Conservation (phyloP, 2,797 vertebrate genomes). For the Acipenser ruthenus region DNA sequence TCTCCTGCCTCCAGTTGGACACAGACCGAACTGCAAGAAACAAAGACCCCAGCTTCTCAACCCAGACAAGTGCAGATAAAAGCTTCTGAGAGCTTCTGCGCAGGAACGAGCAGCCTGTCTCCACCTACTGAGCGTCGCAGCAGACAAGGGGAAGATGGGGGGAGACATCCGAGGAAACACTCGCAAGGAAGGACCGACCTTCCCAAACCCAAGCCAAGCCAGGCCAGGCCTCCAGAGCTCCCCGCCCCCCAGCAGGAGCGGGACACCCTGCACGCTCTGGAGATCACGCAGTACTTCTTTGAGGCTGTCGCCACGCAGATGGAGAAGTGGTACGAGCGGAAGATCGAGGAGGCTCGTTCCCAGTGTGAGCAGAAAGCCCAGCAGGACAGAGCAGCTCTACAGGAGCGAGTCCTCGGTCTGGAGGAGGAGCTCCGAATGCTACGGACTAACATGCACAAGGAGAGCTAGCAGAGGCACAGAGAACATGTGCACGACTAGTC, state of each 20-base stretch:
- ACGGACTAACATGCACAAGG: slow-evolving; percentile 67
- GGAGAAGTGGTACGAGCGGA: slow-evolving; percentile 95
- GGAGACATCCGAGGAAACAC: slow-evolving; percentile 51
- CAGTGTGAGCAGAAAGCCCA: slow-evolving; percentile 76
- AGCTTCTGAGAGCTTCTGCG: slow-evolving; percentile 29
- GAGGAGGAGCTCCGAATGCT: slow-evolving; percentile 82
- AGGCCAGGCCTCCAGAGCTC: slow-evolving; percentile 26
- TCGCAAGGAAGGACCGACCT: slow-evolving; percentile 36
- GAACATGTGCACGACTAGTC: too few relatives aligned
- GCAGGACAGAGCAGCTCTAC: slow-evolving; percentile 67
- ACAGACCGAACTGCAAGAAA: slow-evolving; percentile 46
- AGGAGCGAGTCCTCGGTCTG: slow-evolving; percentile 74
- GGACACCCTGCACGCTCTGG: slow-evolving; percentile 75
- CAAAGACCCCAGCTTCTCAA: slow-evolving; percentile 30
- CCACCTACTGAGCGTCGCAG: slow-evolving; percentile 36
- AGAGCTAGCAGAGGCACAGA: slow-evolving; percentile 46
- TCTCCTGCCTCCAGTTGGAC: slow-evolving; percentile 42
- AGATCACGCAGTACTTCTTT: slow-evolving; percentile 92
- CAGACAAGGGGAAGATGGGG: slow-evolving; percentile 42
- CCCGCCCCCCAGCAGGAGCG: slow-evolving; percentile 39
- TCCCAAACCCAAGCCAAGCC: slow-evolving; percentile 18
- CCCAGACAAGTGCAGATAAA: slow-evolving; percentile 43
- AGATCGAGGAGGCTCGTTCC: slow-evolving; percentile 80
- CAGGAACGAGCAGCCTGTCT: slow-evolving; percentile 50
- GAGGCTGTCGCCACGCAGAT: slow-evolving; percentile 90